A percentile compares a stretch with the other conserved stretches of the same genome.
Evolutionary conservation across 2,888 invertebrate species (phyloP).

Genomic region (Nomada goodeniana): DNA sequence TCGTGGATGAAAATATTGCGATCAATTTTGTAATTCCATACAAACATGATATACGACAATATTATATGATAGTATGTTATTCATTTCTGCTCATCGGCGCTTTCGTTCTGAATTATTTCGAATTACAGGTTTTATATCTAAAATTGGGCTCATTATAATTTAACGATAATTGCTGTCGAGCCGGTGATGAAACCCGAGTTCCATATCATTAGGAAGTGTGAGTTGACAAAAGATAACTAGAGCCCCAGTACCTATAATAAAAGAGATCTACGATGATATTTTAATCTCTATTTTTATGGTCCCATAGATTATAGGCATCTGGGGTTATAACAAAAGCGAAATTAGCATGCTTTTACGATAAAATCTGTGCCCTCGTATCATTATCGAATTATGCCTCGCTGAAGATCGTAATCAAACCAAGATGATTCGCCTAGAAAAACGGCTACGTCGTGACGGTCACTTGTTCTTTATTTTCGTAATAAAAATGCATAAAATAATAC

Average conservation of each 20-base stretch:
- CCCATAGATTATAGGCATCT: conserved; percentile 79
- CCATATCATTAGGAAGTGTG: conserved; percentile 54
- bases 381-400: conserved; percentile 82
- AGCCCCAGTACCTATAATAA: conserved; percentile 50
- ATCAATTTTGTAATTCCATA: neutral
- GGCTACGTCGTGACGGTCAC: conserved; percentile 70
- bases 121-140: neutral
- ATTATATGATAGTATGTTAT: neutral
- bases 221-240: conserved; percentile 64
- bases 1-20: neutral
- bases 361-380: conserved; percentile 80
- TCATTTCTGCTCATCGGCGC: neutral
- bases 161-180: conserved; percentile 12
- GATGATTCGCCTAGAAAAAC: conserved; percentile 77
- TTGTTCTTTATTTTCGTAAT: conserved; percentile 50
- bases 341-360: conserved; percentile 83
- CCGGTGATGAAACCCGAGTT: conserved; percentile 1
- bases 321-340: conserved; percentile 78
- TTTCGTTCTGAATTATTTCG: conserved; percentile 3
- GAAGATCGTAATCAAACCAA: conserved; percentile 81
- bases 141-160: neutral
- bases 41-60: no score
- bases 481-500: conserved; percentile 34
- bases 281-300: conserved; percentile 80
- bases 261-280: conserved; percentile 76